Evolutionary conservation across 2,797 vertebrate species (phyloP).

Genomic region (Coracias cyanogaster): DNA sequence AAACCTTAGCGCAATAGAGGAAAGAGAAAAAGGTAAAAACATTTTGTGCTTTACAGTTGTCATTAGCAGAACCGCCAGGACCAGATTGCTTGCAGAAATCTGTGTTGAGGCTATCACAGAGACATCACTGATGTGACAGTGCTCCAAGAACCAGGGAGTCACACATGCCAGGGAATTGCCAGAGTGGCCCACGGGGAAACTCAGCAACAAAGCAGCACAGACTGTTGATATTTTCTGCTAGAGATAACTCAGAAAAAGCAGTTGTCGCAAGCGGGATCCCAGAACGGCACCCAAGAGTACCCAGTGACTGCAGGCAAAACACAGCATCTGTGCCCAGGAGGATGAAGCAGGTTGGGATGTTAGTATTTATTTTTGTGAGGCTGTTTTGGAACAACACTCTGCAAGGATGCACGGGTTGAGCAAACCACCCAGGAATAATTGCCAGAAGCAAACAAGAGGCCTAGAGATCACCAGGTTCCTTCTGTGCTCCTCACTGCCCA

Average conservation of each 20-base stretch:
- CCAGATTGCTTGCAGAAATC: background rate
- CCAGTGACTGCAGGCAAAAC: background rate
- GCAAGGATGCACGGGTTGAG: accelerated
- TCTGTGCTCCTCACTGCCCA: background rate
- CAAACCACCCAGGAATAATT: background rate
- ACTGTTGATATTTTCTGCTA: background rate
- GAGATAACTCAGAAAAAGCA: background rate
- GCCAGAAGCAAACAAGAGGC: background rate
- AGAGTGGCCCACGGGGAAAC: background rate
- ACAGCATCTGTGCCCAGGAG: background rate
- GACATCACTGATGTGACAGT: accelerated
- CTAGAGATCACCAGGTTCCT: background rate
- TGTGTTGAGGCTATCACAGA: background rate
- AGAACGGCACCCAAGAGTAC: background rate
- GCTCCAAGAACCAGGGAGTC: background rate
- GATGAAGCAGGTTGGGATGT: background rate
- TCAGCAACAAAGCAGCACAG: background rate
- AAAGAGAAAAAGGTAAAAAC: background rate
- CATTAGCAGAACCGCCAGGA: background rate
- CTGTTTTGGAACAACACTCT: background rate
- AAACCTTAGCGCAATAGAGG: background rate
- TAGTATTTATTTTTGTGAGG: background rate
- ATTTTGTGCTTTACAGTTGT: background rate
- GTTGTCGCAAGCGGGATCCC: background rate
- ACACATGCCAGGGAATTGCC: background rate